Percentiles rank a stretch among this genome's conserved stretches.
These are phyloP conservation scores for Prolemur simus DNA, from an alignment of 2,113 vertebrate genomes.

Conservation along the genomic window DNA sequence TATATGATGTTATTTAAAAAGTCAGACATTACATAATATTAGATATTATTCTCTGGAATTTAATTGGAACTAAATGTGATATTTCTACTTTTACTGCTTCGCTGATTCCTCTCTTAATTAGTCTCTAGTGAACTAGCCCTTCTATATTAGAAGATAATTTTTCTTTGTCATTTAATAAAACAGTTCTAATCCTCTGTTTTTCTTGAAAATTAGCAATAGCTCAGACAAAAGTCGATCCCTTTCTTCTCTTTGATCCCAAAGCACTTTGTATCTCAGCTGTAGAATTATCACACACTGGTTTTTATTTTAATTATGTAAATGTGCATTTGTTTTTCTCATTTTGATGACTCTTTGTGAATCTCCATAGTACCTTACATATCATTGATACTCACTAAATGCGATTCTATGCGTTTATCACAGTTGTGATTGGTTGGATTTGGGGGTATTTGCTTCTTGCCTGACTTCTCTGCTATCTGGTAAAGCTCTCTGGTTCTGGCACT, in stretches of 20 bases:
- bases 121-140: not conserved
- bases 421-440: not conserved
- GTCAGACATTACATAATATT: not conserved
- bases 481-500: not conserved
- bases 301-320: constrained; percentile 44
- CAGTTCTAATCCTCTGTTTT: constrained; percentile 16
- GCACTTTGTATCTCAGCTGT: not conserved
- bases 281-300: not conserved
- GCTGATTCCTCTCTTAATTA: not conserved
- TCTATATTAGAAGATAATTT: not conserved
- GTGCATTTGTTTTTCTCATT: not conserved
- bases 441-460: not conserved
- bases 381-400: not conserved
- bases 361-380: not conserved
- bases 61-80: constrained; percentile 10
- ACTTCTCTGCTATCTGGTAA: not conserved
- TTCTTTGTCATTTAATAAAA: constrained; percentile 1
- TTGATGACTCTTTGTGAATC: not conserved
- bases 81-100: not conserved
- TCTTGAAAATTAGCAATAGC: not conserved
- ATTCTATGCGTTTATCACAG: not conserved
- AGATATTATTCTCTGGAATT: not conserved
- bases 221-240: constrained; percentile 14
- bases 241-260: constrained; percentile 34
- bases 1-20: not conserved